Percentiles rank a stretch among this genome's conserved stretches.
Evolutionary conservation across 1,140 invertebrate genomes (phyloP).

Genomic region (Bombus fervidus): DNA sequence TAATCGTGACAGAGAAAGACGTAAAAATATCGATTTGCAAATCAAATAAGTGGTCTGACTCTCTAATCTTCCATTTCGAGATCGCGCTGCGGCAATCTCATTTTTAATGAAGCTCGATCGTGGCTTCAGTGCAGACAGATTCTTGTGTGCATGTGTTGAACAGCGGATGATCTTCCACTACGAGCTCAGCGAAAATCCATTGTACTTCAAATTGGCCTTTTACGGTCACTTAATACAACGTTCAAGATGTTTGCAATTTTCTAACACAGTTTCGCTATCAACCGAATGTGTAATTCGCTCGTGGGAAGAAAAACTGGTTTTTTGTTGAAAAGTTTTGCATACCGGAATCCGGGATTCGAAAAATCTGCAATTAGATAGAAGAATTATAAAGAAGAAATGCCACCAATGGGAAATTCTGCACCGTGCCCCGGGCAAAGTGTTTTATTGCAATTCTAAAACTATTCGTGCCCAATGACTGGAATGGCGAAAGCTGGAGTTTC

Average conservation of each 20-base stretch:
- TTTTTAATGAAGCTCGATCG: slow-evolving; percentile 75
- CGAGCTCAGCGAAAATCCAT: slow-evolving; percentile 53
- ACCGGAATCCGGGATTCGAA: background rate
- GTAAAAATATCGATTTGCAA: slow-evolving; percentile 71
- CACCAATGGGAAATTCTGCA: background rate
- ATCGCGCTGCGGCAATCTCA: slow-evolving; percentile 72
- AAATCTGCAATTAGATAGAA: background rate
- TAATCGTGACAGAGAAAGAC: slow-evolving; percentile 35
- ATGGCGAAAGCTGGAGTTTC: too few species aligned
- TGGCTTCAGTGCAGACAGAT: slow-evolving; percentile 29
- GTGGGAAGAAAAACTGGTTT: slow-evolving; percentile 59
- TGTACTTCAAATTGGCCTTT: slow-evolving; percentile 76
- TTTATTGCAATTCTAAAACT: background rate
- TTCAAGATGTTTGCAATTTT: slow-evolving; percentile 71
- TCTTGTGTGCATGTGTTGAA: slow-evolving; percentile 54
- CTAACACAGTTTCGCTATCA: slow-evolving; percentile 33
- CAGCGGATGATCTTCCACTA: slow-evolving; percentile 59
- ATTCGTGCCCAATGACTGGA: background rate
- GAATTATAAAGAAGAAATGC: background rate
- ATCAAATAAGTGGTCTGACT: slow-evolving; percentile 71
- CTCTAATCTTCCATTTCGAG: slow-evolving; percentile 73
- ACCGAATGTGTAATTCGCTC: slow-evolving; percentile 17
- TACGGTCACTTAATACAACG: slow-evolving; percentile 71
- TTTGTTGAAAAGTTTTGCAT: slow-evolving; percentile 18
- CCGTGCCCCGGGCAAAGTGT: background rate